Evolutionary conservation across 2,797 vertebrate species (phyloP).

Genomic region (Acanthurus leucopareius): DNA sequence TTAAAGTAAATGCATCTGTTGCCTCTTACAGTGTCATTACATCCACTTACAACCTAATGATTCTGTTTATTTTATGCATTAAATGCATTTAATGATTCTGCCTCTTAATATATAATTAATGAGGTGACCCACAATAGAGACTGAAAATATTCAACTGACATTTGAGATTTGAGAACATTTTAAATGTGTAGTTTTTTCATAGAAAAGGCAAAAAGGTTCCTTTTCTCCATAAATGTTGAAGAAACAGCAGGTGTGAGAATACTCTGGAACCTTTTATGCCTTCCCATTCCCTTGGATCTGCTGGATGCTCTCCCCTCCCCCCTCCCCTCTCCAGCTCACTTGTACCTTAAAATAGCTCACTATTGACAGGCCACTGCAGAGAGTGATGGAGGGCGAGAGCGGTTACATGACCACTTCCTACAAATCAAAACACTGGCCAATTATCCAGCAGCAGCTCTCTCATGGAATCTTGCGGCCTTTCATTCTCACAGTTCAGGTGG

Average conservation of each 20-base stretch:
- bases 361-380: slow-evolving; percentile 70
- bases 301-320: slow-evolving; percentile 10
- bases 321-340: slow-evolving; percentile 17
- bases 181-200: too few relatives aligned
- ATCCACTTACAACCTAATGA: background rate
- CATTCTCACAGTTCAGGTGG: slow-evolving; percentile 28
- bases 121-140: background rate
- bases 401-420: slow-evolving; percentile 53
- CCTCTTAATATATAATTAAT: background rate
- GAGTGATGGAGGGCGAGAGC: slow-evolving; percentile 53
- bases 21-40: background rate
- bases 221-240: background rate
- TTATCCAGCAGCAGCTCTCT: slow-evolving; percentile 38
- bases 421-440: slow-evolving; percentile 56
- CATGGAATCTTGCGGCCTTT: slow-evolving; percentile 34
- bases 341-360: slow-evolving; percentile 72
- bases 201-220: background rate
- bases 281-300: slow-evolving; percentile 34
- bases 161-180: background rate
- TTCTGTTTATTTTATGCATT: background rate
- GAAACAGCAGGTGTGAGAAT: slow-evolving; percentile 29
- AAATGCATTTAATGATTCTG: too few relatives aligned
- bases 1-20: background rate
- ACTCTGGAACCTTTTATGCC: background rate
- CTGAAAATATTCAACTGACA: background rate